phyloP scores from a whole-genome alignment of 2,888 invertebrate genomes.

The Trissoscelio sp. region DNA sequence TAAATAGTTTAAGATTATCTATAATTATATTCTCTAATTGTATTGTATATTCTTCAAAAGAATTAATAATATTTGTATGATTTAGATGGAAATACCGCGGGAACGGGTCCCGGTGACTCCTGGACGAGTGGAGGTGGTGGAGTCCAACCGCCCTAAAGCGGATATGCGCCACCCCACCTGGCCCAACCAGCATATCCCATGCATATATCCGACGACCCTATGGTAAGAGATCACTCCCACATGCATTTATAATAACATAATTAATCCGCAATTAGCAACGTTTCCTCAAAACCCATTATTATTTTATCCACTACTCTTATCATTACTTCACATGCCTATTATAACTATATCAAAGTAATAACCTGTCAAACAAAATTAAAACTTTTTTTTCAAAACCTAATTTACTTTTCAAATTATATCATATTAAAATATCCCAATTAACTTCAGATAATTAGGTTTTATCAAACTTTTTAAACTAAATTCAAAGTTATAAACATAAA shows the following conservation, averaged over 20 bases:
- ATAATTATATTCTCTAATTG: neutral
- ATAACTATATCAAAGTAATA: too few relatives aligned
- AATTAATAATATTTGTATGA: conserved; percentile 60
- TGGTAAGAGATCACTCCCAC: conserved; percentile 79
- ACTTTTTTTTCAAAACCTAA: neutral
- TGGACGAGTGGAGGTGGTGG: conserved; percentile 83
- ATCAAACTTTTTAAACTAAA: too few relatives aligned
- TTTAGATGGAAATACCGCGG: conserved; percentile 83
- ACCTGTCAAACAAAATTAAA: neutral
- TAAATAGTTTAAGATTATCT: neutral
- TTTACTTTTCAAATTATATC: neutral
- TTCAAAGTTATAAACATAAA: too few relatives aligned
- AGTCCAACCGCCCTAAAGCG: conserved; percentile 83
- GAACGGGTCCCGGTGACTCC: conserved; percentile 84
- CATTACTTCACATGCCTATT: neutral
- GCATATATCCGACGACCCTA: conserved; percentile 84
- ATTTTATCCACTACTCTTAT: conserved; percentile 7
- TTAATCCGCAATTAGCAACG: conserved; percentile 43
- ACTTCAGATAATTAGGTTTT: too few relatives aligned
- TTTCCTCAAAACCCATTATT: conserved; percentile 26
- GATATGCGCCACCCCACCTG: conserved; percentile 82
- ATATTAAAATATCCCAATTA: too few relatives aligned
- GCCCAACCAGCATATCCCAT: conserved; percentile 82
- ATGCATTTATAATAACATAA: conserved; percentile 54
- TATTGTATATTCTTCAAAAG: neutral